Evolutionary conservation across 2,113 vertebrate genomes (phyloP).

Genomic region (Tauraco erythrolophus): DNA sequence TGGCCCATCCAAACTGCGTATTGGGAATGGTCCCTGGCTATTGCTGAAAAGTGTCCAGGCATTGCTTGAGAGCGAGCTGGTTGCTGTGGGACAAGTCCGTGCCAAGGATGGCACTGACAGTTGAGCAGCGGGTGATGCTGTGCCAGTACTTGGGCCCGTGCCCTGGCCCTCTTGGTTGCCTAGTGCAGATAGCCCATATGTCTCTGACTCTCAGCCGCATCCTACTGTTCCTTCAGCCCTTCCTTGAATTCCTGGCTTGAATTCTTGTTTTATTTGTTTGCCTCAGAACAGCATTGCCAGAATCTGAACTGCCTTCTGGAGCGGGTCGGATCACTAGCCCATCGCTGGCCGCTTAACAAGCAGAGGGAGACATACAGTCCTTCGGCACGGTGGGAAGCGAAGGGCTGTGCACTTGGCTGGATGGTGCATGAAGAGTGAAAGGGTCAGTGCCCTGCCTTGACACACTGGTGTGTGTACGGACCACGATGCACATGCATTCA

Average conservation of each 20-base stretch:
- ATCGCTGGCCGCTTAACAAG: background rate
- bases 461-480: background rate
- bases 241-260: conserved; percentile 29
- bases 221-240: conserved; percentile 8
- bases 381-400: fast-evolving
- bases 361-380: fast-evolving
- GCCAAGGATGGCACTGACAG: background rate
- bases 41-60: background rate
- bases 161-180: conserved; percentile 1
- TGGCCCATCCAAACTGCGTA: background rate
- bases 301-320: conserved; percentile 8
- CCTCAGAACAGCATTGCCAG: background rate
- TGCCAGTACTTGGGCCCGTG: background rate
- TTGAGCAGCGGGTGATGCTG: background rate
- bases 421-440: background rate
- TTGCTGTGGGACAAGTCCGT: background rate
- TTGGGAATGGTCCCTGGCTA: background rate
- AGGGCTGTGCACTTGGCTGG: background rate
- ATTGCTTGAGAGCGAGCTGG: background rate
- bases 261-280: conserved; percentile 13
- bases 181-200: background rate
- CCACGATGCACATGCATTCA: background rate
- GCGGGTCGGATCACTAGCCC: background rate
- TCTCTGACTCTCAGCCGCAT: background rate
- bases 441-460: background rate